Evolutionary conservation across 2,113 vertebrate genomes (phyloP).

Genomic region (Nanorana parkeri): DNA sequence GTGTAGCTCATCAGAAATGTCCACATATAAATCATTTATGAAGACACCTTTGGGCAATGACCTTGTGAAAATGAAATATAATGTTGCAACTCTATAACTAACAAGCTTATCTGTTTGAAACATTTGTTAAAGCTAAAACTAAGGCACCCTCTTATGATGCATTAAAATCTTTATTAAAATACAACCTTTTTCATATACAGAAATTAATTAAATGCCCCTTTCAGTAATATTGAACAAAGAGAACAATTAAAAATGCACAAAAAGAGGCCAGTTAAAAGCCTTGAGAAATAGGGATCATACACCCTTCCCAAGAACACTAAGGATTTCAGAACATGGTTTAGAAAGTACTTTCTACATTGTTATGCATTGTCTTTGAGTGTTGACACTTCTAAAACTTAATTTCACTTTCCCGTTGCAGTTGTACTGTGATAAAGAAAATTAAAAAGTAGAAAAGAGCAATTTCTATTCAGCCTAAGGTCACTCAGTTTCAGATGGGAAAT

Average conservation of each 20-base stretch:
- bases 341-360: neutral
- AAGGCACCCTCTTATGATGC: too few species aligned
- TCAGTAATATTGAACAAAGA: too few species aligned
- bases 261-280: neutral
- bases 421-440: neutral
- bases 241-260: neutral
- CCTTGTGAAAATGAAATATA: too few species aligned
- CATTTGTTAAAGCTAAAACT: too few species aligned
- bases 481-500: constrained; percentile 2
- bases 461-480: neutral
- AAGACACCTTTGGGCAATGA: too few species aligned
- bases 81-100: too few species aligned
- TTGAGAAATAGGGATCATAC: neutral
- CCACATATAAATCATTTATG: too few species aligned
- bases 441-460: constrained; percentile 4
- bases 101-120: too few species aligned
- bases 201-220: too few species aligned
- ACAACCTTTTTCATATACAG: too few species aligned
- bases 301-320: neutral
- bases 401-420: constrained; percentile 6
- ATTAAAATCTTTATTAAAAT: too few species aligned
- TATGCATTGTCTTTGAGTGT: neutral
- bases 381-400: constrained; percentile 21
- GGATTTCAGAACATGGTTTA: neutral
- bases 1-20: too few species aligned